phyloP scores from a whole-genome alignment of 2,888 invertebrate genomes.

The Liposcelis brunnea region DNA sequence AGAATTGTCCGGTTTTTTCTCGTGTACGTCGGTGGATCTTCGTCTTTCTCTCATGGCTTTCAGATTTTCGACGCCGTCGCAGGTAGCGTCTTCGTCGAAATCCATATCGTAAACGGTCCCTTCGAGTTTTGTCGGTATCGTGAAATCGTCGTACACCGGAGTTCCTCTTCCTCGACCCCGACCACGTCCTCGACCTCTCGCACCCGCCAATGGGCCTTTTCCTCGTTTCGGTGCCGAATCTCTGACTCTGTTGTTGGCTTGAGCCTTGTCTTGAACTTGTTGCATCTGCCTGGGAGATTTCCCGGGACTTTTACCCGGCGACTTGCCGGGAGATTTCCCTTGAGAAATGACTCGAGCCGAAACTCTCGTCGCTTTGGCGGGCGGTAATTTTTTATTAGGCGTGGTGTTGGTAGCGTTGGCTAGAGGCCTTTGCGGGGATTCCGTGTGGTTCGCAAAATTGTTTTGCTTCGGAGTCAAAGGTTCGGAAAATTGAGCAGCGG shows the following conservation, averaged over 20 bases:
- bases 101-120: conserved; percentile 79
- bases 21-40: conserved; percentile 52
- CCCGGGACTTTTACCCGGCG: conserved; percentile 49
- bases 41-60: conserved; percentile 62
- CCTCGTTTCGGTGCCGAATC: conserved; percentile 17
- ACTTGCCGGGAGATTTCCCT: conserved; percentile 32
- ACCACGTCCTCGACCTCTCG: conserved; percentile 26
- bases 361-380: conserved; percentile 24
- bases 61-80: conserved; percentile 45
- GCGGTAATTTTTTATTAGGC: conserved; percentile 3
- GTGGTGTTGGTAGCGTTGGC: conserved; percentile 3
- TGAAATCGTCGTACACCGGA: conserved; percentile 35
- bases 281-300: conserved; percentile 37
- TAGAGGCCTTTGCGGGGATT: conserved; percentile 13
- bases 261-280: conserved; percentile 20
- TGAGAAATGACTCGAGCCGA: conserved; percentile 43
- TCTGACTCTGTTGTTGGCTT: conserved; percentile 20
- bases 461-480: neutral
- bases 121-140: conserved; percentile 61
- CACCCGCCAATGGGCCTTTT: conserved; percentile 21
- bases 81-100: conserved; percentile 46
- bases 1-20: conserved; percentile 35
- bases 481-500: conserved; percentile 13
- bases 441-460: neutral
- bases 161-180: conserved; percentile 25